Percentiles rank a stretch among this genome's conserved stretches.
Evolutionary conservation across 2,113 vertebrate species (phyloP).

Genomic region (Semicossyphus pulcher): DNA sequence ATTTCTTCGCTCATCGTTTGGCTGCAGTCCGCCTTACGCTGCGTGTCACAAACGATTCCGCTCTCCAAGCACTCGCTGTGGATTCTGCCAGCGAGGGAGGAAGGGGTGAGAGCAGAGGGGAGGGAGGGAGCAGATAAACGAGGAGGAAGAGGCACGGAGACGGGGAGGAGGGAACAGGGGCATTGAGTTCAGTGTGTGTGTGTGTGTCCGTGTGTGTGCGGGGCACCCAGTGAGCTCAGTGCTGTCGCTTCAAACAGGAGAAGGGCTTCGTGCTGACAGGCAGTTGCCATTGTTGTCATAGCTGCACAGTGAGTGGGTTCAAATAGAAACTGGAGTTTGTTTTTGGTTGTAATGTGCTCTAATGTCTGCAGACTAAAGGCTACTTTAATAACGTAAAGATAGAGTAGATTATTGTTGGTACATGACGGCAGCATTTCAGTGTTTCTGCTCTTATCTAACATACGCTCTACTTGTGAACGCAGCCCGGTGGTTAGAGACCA

Average conservation of each 20-base stretch:
- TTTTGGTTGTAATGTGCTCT: conserved; percentile 18
- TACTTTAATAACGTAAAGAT: not conserved
- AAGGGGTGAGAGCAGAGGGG: conserved; percentile 28
- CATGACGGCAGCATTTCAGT: not conserved
- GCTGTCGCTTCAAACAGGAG: conserved; percentile 41
- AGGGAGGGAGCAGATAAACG: conserved; percentile 36
- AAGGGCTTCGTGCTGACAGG: conserved; percentile 56
- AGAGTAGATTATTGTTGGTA: not conserved
- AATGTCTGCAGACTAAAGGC: not conserved
- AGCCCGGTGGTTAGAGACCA: not conserved
- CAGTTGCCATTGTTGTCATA: conserved; percentile 58
- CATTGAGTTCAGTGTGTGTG: conserved; percentile 69
- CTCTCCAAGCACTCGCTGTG: conserved; percentile 34
- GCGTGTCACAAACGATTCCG: conserved; percentile 37
- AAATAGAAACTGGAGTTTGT: conserved; percentile 21
- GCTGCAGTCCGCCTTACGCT: conserved; percentile 19
- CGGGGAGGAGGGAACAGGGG: conserved; percentile 40
- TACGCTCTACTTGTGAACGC: accelerated
- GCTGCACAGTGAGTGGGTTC: conserved; percentile 41
- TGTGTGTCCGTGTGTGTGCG: conserved; percentile 32
- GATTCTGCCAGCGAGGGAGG: conserved; percentile 27
- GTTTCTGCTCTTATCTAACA: not conserved
- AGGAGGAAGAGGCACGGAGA: conserved; percentile 15
- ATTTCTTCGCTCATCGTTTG: conserved; percentile 7
- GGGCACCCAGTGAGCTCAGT: conserved; percentile 34